Conservation (phyloP, 2,797 vertebrate genomes). For the Peromyscus melanophrys region DNA sequence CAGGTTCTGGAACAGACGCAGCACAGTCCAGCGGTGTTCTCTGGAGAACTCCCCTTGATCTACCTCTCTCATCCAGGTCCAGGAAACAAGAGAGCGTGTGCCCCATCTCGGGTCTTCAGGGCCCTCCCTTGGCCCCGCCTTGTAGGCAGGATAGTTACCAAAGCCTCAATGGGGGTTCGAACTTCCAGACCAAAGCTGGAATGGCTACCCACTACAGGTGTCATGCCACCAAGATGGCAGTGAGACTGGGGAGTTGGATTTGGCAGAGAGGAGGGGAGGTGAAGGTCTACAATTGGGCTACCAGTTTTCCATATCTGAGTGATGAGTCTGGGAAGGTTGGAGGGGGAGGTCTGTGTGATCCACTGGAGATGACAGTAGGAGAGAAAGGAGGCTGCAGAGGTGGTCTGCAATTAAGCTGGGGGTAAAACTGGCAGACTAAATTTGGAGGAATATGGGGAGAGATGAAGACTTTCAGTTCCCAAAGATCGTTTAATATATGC, state of each 20-base stretch:
- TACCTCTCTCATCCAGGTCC: no score
- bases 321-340: background rate
- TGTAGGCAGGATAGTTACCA: no score
- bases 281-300: background rate
- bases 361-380: background rate
- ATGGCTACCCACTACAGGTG: no score
- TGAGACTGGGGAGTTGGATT: background rate
- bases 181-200: no score
- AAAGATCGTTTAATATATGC: background rate
- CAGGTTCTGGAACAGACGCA: no score
- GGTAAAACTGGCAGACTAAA: fast-evolving
- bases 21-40: no score
- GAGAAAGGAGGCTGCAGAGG: fast-evolving
- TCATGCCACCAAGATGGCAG: background rate
- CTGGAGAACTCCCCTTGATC: no score
- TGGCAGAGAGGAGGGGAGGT: background rate
- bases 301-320: background rate
- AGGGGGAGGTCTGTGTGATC: background rate
- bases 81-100: no score
- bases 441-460: background rate
- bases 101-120: no score
- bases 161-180: no score
- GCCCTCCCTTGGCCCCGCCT: no score
- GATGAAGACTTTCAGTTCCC: background rate
- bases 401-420: background rate